phyloP scores from a whole-genome alignment of 2,113 vertebrate species.

The Lonchura striata region DNA sequence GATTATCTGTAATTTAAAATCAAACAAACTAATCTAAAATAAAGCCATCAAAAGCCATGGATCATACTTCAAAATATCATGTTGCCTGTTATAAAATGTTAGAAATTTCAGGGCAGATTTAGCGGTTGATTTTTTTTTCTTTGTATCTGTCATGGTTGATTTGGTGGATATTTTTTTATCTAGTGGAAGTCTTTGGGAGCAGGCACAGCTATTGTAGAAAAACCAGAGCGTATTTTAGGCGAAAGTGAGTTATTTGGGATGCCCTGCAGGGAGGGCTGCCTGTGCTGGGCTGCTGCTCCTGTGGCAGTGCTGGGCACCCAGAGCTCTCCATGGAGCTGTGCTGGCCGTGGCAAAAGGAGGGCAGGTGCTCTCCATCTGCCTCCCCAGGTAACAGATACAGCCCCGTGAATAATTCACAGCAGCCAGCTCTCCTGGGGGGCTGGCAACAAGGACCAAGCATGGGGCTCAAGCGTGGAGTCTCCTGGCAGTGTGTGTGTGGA shows the following conservation, averaged over 20 bases:
- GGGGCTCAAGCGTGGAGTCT: neutral
- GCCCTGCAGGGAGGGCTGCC: neutral
- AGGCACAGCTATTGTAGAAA: neutral
- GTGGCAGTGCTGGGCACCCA: neutral
- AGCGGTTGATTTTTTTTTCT: neutral
- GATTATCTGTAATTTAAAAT: neutral
- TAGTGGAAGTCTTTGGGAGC: neutral
- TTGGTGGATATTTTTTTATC: neutral
- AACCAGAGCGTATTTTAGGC: neutral
- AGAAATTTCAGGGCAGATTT: neutral
- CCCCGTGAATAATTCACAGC: slow-evolving; percentile 33
- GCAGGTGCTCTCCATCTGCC: slow-evolving; percentile 1
- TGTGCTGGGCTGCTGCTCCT: neutral
- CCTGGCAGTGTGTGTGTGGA: neutral
- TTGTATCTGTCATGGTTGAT: neutral
- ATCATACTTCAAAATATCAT: neutral
- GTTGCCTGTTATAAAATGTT: neutral
- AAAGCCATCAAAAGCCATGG: neutral
- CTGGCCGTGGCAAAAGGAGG: neutral
- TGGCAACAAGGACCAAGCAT: neutral
- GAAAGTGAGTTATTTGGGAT: neutral
- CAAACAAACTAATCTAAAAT: neutral
- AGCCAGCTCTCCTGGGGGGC: neutral
- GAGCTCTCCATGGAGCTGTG: neutral
- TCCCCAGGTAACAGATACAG: slow-evolving; percentile 30